Evolutionary conservation across 2,888 invertebrate genomes (phyloP), one percentile per base, ranked within the genome.

Genomic region (Campoletis raptor): DNA sequence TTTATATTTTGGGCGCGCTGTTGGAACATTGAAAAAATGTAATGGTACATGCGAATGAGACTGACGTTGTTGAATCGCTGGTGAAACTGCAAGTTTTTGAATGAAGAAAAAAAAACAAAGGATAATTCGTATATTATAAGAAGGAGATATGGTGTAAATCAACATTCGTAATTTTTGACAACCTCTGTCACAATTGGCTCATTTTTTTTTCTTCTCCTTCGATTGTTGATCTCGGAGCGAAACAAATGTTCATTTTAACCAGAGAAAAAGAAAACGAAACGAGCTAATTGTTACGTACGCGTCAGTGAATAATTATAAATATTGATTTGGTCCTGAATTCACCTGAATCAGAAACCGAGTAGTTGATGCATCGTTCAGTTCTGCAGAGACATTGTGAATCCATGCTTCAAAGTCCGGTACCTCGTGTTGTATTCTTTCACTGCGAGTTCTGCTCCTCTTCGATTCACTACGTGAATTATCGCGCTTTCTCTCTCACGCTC

Each of bases 301-400:
- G 66, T 82, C 74, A 78, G 70, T 81, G 69, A 76, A 80, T 86
- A 80, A 90, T 92, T 93, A 93, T 90, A 92, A 93, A 93, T 93
- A 92, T 93, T 93, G 93, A 93, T 94, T 93, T 92, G 93, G 92
- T 92, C 94, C 93, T 93, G 93, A 93, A 93, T 93, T 94, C 93
- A 94, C 94, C 94, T 94, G 93, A 93, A 92, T 93, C 93, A 93
- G 92, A 92, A 93, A 94, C 93, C 92, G 91, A 90, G 93, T 70
- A 30, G 69, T 86, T 89, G 93, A 90, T 90, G 91, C 89, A 91
- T 92, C 90, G 91, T 85, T 91, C 90, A 91, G 91, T 90, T 89
- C 90, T 89, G 77, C 88, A 85, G 84, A 88, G 84, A 88, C 90
- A 90, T 87, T 90, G 88, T 90, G 90, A 90, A 72, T 89, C 89